Percentiles rank a stretch among this genome's conserved stretches.
These are phyloP conservation scores for Drosophila varians DNA, from an alignment of 1,140 invertebrate genomes.

Conservation along the genomic window DNA sequence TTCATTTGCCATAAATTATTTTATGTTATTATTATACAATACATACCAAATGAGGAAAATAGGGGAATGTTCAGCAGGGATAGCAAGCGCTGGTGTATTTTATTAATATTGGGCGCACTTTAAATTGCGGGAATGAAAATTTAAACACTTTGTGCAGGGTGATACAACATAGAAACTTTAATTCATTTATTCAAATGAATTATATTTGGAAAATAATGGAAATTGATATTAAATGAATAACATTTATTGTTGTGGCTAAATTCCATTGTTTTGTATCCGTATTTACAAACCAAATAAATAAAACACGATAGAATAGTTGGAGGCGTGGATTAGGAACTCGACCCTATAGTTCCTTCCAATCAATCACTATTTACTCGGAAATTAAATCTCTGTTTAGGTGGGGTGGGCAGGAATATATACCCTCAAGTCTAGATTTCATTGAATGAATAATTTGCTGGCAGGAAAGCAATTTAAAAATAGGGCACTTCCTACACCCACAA, in stretches of 20 bases:
- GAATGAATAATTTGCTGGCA: conserved; percentile 20
- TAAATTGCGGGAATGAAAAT: not conserved
- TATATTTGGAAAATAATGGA: not conserved
- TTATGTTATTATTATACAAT: conserved; percentile 78
- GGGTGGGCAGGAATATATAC: not conserved
- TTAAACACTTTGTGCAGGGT: not conserved
- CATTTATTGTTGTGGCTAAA: not conserved
- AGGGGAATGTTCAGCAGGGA: not conserved
- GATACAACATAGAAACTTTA: too few species aligned
- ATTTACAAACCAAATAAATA: conserved; percentile 5
- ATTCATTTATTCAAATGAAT: not conserved
- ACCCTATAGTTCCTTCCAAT: conserved; percentile 12
- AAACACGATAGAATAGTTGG: not conserved
- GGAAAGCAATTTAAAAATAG: conserved; percentile 48
- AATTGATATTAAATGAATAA: not conserved
- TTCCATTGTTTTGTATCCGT: not conserved
- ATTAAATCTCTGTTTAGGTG: conserved; percentile 14
- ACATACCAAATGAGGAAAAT: conserved; percentile 28
- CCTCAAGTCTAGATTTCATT: conserved; percentile 11
- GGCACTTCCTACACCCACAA: not conserved
- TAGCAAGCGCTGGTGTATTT: not conserved
- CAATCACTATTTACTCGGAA: conserved; percentile 16
- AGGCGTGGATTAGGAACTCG: not conserved
- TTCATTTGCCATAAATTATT: conserved; percentile 77
- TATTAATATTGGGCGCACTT: not conserved